Evolutionary conservation across 2,888 invertebrate species (phyloP), one percentile per base, ranked within the genome.

Genomic region (Portevinia maculata): DNA sequence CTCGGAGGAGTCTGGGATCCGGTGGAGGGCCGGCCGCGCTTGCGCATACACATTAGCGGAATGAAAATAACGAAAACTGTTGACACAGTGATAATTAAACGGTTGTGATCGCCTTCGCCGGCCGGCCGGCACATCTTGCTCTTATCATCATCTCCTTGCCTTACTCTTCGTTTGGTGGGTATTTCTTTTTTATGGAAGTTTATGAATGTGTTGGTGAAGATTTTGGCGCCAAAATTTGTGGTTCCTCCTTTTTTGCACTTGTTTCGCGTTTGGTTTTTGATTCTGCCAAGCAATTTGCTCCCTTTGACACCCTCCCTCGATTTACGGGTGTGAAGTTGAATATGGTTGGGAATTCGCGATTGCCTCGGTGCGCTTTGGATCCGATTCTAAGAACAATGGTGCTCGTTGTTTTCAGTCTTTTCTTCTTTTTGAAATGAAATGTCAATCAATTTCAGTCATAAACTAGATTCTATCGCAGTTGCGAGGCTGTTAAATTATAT

Each of bases 61-160:
- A 71, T 81, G 70, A n/a, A 81, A 81, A 81, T 83, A 78, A 83
- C 83, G 83, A 78, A 83, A 83, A 83, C 78, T 83, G 83, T 83
- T 83, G 83, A 83, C 83, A 83, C 83, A 83, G 83, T 78, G 83
- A 83, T 83, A 83, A 83, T 83, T 83, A 83, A 83, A 83, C 83
- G 83, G 69, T 78, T 83, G 78, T 78, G 78, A 83, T 71, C 78
- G 83, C 65, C 70, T 52, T 24, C 24, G 39, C 55, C 44, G 32
- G 55, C 55, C 55, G 64, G 41, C 64, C 65, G 46, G 59, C 73
- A 37, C 44, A 11, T 57, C 37, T 32, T 28, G 8, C 59, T 46
- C 48, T 74, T 55, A 67, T 79, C 65, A 57, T 74, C 73, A 24
- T 37, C 48, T 15, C 21, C 17, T 28, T 32, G 21, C 39, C 11